phyloP scores from a whole-genome alignment of 2,797 vertebrate species.

The Danionella dracula region DNA sequence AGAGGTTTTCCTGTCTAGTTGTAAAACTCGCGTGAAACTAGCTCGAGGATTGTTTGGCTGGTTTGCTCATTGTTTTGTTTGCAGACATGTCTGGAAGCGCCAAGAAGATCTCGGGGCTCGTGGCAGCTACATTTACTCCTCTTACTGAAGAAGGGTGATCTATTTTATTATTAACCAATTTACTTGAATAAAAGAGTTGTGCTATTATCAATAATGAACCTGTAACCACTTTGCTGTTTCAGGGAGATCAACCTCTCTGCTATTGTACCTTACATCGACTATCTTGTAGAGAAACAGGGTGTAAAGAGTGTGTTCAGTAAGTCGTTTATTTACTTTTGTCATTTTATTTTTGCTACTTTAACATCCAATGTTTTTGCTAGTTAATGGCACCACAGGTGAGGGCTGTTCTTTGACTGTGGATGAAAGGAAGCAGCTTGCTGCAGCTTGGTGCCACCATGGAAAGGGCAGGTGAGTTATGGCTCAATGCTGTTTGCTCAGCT shows the following conservation, averaged over 20 bases:
- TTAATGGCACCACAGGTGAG: slow-evolving; percentile 95
- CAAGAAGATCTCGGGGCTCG: slow-evolving; percentile 73
- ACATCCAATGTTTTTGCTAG: slow-evolving; percentile 45
- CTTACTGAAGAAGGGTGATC: slow-evolving; percentile 79
- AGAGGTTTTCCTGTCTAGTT: no score
- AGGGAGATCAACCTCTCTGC: slow-evolving; percentile 80
- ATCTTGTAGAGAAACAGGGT: slow-evolving; percentile 77
- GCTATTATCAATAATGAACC: no score
- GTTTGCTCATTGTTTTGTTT: background rate
- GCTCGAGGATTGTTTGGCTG: background rate
- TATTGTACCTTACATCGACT: slow-evolving; percentile 84
- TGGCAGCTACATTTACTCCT: slow-evolving; percentile 89
- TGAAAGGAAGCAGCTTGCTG: slow-evolving; percentile 81
- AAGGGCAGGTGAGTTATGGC: slow-evolving; percentile 77
- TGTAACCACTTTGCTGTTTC: background rate
- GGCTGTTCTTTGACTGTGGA: slow-evolving; percentile 77
- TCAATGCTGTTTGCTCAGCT: background rate
- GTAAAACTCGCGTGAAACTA: no score
- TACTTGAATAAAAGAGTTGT: no score
- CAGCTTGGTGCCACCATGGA: slow-evolving; percentile 81
- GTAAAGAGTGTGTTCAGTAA: slow-evolving; percentile 87
- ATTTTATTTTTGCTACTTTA: background rate
- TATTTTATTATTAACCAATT: background rate
- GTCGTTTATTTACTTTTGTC: slow-evolving; percentile 44
- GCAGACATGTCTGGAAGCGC: slow-evolving; percentile 29